phyloP scores from a whole-genome alignment of 2,113 vertebrate genomes.

The Shinisaurus crocodilurus region DNA sequence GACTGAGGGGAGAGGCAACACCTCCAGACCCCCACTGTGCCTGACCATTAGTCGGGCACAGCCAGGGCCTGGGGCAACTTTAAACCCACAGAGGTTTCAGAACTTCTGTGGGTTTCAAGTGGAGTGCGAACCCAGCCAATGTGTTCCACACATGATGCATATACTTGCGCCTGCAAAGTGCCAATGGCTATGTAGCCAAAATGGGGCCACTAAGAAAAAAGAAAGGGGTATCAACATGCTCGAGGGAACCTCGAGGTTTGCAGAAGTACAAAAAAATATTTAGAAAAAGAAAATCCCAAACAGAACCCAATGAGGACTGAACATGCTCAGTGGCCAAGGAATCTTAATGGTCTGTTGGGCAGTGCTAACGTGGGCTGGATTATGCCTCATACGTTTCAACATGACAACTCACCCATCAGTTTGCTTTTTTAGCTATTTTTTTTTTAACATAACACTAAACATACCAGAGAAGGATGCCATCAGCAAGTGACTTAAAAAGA shows the following conservation, averaged over 20 bases:
- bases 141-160: background rate
- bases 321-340: background rate
- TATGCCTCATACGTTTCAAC: background rate
- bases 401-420: background rate
- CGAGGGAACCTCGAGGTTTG: background rate
- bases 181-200: background rate
- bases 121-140: background rate
- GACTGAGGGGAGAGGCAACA: no score
- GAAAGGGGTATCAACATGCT: background rate
- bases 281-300: background rate
- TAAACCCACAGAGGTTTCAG: no score
- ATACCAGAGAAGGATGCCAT: constrained; percentile 96
- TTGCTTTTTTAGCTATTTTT: background rate
- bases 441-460: constrained; percentile 36
- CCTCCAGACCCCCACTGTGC: no score
- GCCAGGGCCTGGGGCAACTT: no score
- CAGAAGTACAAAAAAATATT: background rate
- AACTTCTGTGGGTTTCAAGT: no score
- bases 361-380: background rate
- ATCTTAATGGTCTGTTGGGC: background rate
- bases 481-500: constrained; percentile 92
- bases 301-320: background rate
- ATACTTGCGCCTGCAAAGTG: background rate
- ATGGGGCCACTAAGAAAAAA: background rate
- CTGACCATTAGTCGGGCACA: no score